Evolutionary conservation across 2,888 invertebrate species (phyloP).

Genomic region (Rhodophaea formosa): DNA sequence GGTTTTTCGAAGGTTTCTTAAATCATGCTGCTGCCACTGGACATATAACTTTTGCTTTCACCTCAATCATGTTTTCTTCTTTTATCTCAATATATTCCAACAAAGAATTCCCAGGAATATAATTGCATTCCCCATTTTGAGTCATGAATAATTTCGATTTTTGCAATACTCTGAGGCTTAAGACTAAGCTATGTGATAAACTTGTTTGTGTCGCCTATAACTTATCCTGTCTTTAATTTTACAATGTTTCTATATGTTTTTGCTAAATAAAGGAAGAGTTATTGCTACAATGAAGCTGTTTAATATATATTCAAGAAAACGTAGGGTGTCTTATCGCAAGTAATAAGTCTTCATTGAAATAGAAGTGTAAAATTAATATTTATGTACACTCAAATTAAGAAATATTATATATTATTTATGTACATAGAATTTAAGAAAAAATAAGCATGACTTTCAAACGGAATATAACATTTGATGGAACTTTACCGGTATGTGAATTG

Average conservation of each 20-base stretch:
- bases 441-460: too few relatives aligned
- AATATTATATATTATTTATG: too few relatives aligned
- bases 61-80: background rate
- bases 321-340: background rate
- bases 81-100: background rate
- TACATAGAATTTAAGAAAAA: too few relatives aligned
- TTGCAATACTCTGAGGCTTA: background rate
- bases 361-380: too few relatives aligned
- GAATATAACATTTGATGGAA: too few relatives aligned
- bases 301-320: conserved; percentile 7
- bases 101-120: background rate
- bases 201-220: conserved; percentile 5
- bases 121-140: background rate
- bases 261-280: conserved; percentile 8
- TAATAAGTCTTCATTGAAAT: background rate
- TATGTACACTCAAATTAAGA: too few relatives aligned
- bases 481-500: too few relatives aligned
- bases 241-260: conserved; percentile 9
- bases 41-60: background rate
- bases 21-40: too few relatives aligned
- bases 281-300: background rate
- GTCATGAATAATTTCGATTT: background rate
- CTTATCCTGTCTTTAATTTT: conserved; percentile 3
- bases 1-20: too few relatives aligned
- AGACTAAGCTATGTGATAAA: conserved; percentile 8